phyloP scores from a whole-genome alignment of 2,113 vertebrate species.

The Macrotis lagotis region DNA sequence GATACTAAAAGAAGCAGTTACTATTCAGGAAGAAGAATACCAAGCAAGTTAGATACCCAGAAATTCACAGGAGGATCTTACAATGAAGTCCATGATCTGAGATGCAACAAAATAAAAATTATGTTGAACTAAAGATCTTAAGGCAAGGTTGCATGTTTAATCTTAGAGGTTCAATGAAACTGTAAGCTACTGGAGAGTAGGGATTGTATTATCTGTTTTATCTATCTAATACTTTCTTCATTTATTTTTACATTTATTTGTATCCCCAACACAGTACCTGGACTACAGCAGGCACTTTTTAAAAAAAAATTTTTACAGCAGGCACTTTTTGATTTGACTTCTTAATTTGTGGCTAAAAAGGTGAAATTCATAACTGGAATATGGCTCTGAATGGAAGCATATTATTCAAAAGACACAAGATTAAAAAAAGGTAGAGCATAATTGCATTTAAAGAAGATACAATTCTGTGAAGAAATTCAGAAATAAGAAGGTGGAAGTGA shows the following conservation, averaged over 20 bases:
- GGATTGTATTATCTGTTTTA: neutral
- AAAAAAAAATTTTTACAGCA: too few relatives aligned
- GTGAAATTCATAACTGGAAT: neutral
- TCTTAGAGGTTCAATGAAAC: too few relatives aligned
- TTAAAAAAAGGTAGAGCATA: neutral
- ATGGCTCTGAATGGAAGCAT: neutral
- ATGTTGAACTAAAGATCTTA: neutral
- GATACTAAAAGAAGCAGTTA: neutral
- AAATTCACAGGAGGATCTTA: neutral
- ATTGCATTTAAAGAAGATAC: neutral
- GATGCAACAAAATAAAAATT: neutral
- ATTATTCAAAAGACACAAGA: too few relatives aligned
- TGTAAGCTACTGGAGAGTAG: neutral
- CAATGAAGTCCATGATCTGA: neutral
- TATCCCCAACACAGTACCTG: neutral
- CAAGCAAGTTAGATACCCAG: neutral
- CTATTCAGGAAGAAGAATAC: neutral
- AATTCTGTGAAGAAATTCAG: neutral
- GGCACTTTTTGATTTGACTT: neutral
- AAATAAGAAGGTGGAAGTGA: neutral
- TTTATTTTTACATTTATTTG: neutral
- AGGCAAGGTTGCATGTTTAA: neutral
- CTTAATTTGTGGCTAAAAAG: neutral
- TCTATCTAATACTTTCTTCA: neutral
- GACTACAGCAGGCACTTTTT: neutral